Conservation (phyloP, 2,797 vertebrate species). For the Anguilla megastoma region DNA sequence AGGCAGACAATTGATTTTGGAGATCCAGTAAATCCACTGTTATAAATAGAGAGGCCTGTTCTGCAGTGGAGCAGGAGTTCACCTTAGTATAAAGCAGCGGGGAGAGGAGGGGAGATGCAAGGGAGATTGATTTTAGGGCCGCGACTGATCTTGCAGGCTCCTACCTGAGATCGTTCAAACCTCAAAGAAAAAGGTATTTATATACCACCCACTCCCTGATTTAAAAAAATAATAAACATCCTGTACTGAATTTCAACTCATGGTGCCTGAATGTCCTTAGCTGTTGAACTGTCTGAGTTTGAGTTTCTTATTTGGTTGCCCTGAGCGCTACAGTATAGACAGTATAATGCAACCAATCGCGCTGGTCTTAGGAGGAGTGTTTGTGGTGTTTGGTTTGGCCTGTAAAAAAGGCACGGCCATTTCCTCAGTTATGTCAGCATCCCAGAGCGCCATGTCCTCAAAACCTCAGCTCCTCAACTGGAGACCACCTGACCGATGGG, state of each 20-base stretch:
- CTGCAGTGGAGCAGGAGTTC: slow-evolving; percentile 31
- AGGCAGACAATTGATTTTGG: slow-evolving; percentile 39
- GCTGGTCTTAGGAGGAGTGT: neutral
- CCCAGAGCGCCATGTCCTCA: neutral
- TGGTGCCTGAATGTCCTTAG: neutral
- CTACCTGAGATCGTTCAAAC: slow-evolving; percentile 17
- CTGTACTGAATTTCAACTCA: neutral
- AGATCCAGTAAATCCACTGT: slow-evolving; percentile 38
- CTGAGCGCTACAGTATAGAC: neutral
- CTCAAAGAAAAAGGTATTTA: neutral
- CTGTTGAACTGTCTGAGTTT: neutral
- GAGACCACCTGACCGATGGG: neutral
- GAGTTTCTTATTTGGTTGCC: neutral
- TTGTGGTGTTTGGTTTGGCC: neutral
- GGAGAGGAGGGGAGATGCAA: neutral
- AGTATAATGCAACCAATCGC: neutral
- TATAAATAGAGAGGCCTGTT: slow-evolving; percentile 37
- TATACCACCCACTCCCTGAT: neutral
- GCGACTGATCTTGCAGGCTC: slow-evolving; percentile 7
- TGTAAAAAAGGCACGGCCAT: neutral
- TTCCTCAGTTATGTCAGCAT: neutral
- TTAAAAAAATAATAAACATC: neutral
- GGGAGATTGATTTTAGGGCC: slow-evolving; percentile 28
- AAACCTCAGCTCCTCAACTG: neutral
- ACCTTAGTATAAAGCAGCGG: slow-evolving; percentile 30